A percentile compares a stretch with the other conserved stretches of the same genome.
phyloP scores from a whole-genome alignment of 2,797 vertebrate species.

The Hypotaenidia okinawae region DNA sequence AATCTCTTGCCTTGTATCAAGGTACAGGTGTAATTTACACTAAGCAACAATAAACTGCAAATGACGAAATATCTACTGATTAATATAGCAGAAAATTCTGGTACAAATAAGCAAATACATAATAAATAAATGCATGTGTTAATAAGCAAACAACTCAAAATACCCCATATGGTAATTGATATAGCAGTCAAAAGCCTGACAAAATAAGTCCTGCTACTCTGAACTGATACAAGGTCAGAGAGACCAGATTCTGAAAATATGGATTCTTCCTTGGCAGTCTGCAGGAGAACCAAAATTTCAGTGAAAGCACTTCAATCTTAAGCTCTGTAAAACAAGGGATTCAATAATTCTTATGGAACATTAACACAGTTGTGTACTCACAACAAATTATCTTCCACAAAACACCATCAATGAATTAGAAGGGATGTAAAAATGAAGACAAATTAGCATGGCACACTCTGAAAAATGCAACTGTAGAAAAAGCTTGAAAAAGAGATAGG shows the following conservation, averaged over 20 bases:
- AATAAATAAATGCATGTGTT: accelerated
- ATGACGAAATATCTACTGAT: not conserved
- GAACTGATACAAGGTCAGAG: not conserved
- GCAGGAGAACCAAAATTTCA: not conserved
- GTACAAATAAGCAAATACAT: not conserved
- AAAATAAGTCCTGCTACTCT: not conserved
- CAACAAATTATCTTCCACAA: not conserved
- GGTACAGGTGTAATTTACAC: not conserved
- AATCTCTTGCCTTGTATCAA: not conserved
- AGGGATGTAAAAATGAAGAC: not conserved
- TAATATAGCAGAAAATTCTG: not conserved
- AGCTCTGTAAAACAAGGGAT: not conserved
- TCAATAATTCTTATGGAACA: not conserved
- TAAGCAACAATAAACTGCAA: not conserved
- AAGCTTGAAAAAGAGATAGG: not conserved
- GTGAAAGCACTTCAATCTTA: not conserved
- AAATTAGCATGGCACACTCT: not conserved
- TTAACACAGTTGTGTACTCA: not conserved
- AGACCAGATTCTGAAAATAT: not conserved
- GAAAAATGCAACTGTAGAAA: not conserved
- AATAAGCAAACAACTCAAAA: not conserved
- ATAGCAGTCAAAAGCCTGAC: not conserved
- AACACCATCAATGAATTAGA: not conserved
- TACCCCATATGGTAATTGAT: not conserved
- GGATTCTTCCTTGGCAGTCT: not conserved